Evolutionary conservation across 2,113 vertebrate species (phyloP), one percentile per base, ranked within the genome.

Genomic region (Neopipo cinnamomea): DNA sequence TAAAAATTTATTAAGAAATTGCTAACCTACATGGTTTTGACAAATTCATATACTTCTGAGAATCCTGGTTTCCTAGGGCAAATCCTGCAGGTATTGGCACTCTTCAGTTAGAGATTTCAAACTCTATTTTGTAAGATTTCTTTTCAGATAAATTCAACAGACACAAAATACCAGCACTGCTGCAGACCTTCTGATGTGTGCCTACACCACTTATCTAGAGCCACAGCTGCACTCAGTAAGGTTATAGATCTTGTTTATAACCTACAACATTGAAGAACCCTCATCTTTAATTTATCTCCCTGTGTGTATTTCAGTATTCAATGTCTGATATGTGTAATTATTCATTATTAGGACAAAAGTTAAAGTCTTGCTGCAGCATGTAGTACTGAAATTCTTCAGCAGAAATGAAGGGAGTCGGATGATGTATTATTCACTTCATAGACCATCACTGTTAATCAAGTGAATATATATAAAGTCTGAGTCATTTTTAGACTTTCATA

Each of bases 211-310:
- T 96, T 95, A 95, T 96, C 92, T 89, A 94, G 72, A 96, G 88
- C 81, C 85, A 89, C 95, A 96, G 94, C 84, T 96, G 95, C 85
- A 89, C 77, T 95, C 87, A 89, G 4, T 95, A 87, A 65, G 75
- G 87, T 94, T 96, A 95, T 55, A 96, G 89, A 96, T 93, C 94
- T 96, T 95, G 88, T 93, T 97, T 95, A 95, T 92, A 96, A 95
- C 91, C 94, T 91, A 86, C 0, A 5, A 70, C 77, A 86, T 18
- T 78, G 91, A 95, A 92, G 95, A 96, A 95, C 75, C 42, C 92
- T 97, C 88, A 96, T 85, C 55, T 89, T 95, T 96, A 96, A 94
- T 92, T 96, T 96, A 96, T 93, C 72, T 15, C 18, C 90, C 92
- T 92, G 81, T 37, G 88, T 65, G 88, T 93, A 97, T 93, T 96